Percentiles rank a stretch among this genome's conserved stretches.
phyloP scores from a whole-genome alignment of 92 coral and sea anemone genomes.

The Chrysogorgia sp. region DNA sequence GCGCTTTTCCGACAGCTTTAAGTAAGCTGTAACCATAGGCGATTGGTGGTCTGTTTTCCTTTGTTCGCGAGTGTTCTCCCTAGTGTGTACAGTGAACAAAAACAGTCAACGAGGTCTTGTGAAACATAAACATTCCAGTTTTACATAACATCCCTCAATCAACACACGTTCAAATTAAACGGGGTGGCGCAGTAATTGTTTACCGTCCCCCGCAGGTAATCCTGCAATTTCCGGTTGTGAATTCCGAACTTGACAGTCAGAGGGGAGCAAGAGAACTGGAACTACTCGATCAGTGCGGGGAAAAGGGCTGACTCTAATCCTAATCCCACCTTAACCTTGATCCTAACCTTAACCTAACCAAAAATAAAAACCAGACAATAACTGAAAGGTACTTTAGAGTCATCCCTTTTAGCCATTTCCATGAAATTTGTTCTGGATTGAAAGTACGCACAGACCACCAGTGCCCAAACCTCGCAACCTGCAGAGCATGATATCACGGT shows the following conservation, averaged over 20 bases:
- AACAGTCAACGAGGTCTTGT: background rate
- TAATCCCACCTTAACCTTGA: too few relatives aligned
- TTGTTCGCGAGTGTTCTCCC: background rate
- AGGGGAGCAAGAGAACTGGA: background rate
- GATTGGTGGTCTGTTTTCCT: background rate
- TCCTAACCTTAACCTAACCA: too few relatives aligned
- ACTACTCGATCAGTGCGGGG: too few relatives aligned
- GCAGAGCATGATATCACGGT: too few relatives aligned
- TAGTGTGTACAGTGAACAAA: background rate
- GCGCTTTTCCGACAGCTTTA: background rate
- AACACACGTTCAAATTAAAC: background rate
- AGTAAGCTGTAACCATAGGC: background rate
- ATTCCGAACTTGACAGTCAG: conserved; percentile 7
- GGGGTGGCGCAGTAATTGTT: background rate
- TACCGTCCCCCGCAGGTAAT: conserved; percentile 13
- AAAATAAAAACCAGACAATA: too few relatives aligned
- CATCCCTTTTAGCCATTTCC: too few relatives aligned
- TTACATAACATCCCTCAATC: background rate
- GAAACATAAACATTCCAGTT: background rate
- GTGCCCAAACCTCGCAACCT: too few relatives aligned
- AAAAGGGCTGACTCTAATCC: too few relatives aligned
- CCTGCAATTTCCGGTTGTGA: conserved; percentile 4
- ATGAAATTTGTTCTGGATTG: too few relatives aligned
- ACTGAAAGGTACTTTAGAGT: too few relatives aligned
- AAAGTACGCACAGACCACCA: too few relatives aligned